These are phyloP conservation scores for Drosophila pandora DNA, from an alignment of 1,140 invertebrate genomes.

Conservation along the genomic window DNA sequence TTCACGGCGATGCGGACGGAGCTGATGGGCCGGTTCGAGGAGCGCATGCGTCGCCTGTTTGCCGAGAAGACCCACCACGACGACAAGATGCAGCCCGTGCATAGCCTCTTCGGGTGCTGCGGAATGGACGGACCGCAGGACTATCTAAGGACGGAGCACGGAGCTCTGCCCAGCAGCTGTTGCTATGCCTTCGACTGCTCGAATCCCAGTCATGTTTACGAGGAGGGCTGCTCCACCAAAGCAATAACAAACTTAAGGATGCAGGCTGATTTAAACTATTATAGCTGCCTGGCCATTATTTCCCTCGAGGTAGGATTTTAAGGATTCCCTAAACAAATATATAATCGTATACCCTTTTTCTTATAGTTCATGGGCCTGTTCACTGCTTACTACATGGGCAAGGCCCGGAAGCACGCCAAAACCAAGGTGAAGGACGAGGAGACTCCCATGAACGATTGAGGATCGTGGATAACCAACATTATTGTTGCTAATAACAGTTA, in stretches of 20 bases:
- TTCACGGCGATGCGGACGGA: constrained; percentile 57
- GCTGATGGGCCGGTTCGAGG: constrained; percentile 53
- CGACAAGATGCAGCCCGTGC: constrained; percentile 68
- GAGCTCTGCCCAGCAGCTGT: constrained; percentile 68
- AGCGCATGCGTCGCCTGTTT: constrained; percentile 55
- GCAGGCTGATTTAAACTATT: constrained; percentile 64
- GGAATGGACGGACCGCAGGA: constrained; percentile 71
- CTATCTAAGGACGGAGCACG: constrained; percentile 56
- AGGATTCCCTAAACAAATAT: no score
- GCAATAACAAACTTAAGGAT: constrained; percentile 40
- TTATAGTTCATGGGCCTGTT: constrained; percentile 58
- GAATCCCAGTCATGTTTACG: constrained; percentile 50
- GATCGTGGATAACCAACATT: constrained; percentile 17
- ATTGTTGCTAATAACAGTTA: constrained; percentile 24
- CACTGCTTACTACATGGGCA: constrained; percentile 60
- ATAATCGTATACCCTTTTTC: neutral
- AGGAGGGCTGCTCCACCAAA: constrained; percentile 64
- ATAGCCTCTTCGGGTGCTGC: constrained; percentile 71
- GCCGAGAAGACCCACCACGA: constrained; percentile 38
- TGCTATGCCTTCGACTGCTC: constrained; percentile 69
- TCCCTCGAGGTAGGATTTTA: constrained; percentile 46
- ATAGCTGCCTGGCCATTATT: constrained; percentile 57
- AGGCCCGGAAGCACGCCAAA: constrained; percentile 61
- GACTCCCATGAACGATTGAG: constrained; percentile 60
- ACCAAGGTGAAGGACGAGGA: constrained; percentile 69